Conservation (phyloP, 2,113 vertebrate species). For the Sarotherodon lohbergeri region DNA sequence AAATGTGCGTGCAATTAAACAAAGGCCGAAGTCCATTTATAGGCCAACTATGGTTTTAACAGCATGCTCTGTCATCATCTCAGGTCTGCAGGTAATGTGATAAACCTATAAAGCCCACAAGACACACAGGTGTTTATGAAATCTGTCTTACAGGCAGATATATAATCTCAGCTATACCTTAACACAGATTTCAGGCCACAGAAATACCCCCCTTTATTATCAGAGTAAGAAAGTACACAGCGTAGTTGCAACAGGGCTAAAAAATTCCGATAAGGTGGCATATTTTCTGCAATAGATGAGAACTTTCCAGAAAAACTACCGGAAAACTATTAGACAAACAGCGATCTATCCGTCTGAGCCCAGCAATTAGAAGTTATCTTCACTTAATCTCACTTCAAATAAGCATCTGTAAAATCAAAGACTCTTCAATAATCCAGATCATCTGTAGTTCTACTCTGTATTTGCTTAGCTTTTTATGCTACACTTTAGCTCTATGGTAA, state of each 20-base stretch:
- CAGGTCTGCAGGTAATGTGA: not conserved
- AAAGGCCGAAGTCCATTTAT: not conserved
- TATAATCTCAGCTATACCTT: not conserved
- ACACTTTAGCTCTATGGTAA: not conserved
- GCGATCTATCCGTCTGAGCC: accelerated
- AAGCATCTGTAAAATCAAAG: not conserved
- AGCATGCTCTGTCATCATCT: not conserved
- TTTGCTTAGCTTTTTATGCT: not conserved
- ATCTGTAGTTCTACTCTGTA: accelerated
- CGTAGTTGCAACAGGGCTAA: not conserved
- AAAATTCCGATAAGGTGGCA: not conserved
- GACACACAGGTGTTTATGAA: not conserved
- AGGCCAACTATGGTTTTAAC: not conserved
- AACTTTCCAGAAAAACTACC: not conserved
- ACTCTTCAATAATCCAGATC: not conserved
- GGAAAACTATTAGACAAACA: not conserved
- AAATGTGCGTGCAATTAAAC: not conserved
- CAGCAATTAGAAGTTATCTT: not conserved
- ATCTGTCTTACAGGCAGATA: not conserved
- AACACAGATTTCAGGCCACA: not conserved
- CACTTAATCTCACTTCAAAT: not conserved
- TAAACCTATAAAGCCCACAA: not conserved
- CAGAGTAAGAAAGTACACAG: not conserved
- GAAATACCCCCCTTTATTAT: accelerated
- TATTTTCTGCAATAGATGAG: not conserved